phyloP scores from a whole-genome alignment of 2,113 vertebrate species.

The Chloroceryle aenea region DNA sequence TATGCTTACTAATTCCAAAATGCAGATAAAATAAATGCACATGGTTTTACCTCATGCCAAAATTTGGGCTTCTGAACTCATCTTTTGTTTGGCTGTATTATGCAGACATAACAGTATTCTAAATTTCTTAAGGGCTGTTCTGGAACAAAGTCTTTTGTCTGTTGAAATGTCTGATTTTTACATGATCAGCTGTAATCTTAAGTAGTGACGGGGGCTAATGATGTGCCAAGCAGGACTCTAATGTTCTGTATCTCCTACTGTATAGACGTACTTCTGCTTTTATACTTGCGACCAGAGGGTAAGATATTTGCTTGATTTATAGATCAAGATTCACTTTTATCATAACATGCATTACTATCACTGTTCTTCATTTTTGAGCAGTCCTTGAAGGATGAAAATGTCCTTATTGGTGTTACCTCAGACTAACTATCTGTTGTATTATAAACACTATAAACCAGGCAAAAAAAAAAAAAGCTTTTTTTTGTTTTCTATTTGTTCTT shows the following conservation, averaged over 20 bases:
- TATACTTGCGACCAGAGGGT: constrained; percentile 58
- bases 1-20: constrained; percentile 86
- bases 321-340: constrained; percentile 58
- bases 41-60: constrained; percentile 87
- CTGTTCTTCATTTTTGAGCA: constrained; percentile 35
- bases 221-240: constrained; percentile 34
- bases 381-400: constrained; percentile 19
- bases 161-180: constrained; percentile 59
- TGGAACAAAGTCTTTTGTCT: constrained; percentile 48
- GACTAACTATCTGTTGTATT: constrained; percentile 43
- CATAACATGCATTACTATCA: constrained; percentile 44
- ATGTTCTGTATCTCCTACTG: constrained; percentile 49
- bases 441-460: constrained; percentile 35
- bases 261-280: constrained; percentile 56
- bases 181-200: not conserved
- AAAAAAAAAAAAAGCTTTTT: not conserved
- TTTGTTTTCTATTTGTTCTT: constrained; percentile 56
- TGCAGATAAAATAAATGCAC: constrained; percentile 87
- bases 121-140: constrained; percentile 66
- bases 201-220: constrained; percentile 23
- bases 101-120: constrained; percentile 60
- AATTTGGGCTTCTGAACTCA: constrained; percentile 80
- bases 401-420: constrained; percentile 45
- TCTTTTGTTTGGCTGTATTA: constrained; percentile 70
- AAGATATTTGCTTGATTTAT: constrained; percentile 50